phyloP scores from a whole-genome alignment of 2,797 vertebrate species.

The Brotula barbata region DNA sequence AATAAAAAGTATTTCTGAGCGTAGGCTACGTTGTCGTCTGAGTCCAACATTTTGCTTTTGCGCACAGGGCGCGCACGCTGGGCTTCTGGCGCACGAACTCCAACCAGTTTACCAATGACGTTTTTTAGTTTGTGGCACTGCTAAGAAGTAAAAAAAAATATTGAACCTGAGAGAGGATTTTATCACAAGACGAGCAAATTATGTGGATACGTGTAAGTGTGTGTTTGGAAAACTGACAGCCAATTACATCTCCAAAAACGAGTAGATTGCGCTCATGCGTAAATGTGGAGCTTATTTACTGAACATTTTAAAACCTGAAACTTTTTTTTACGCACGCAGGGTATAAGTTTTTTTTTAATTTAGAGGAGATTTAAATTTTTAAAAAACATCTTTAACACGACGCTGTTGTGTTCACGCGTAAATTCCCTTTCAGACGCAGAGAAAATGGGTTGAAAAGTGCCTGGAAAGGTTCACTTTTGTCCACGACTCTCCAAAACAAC shows the following conservation, averaged over 20 bases:
- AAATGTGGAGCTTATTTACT: background rate
- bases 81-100: constrained; percentile 16
- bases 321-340: background rate
- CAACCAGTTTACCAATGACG: background rate
- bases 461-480: background rate
- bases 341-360: background rate
- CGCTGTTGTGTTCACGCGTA: background rate
- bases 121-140: background rate
- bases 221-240: too few relatives aligned
- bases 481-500: constrained; percentile 3
- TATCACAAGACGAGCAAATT: background rate
- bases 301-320: background rate
- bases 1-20: constrained; percentile 84
- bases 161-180: background rate
- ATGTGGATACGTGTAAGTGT: background rate
- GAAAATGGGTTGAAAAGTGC: background rate
- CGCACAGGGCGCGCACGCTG: constrained; percentile 51
- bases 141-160: background rate
- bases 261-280: background rate
- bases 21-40: constrained; percentile 45
- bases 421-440: background rate
- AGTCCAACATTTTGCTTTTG: constrained; percentile 43
- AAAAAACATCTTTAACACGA: background rate
- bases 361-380: too few relatives aligned
- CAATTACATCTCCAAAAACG: background rate